A percentile compares a stretch with the other conserved stretches of the same genome.
These are phyloP conservation scores for Chalcosyrphus nemorum DNA, from an alignment of 2,888 invertebrate species.

Conservation along the genomic window DNA sequence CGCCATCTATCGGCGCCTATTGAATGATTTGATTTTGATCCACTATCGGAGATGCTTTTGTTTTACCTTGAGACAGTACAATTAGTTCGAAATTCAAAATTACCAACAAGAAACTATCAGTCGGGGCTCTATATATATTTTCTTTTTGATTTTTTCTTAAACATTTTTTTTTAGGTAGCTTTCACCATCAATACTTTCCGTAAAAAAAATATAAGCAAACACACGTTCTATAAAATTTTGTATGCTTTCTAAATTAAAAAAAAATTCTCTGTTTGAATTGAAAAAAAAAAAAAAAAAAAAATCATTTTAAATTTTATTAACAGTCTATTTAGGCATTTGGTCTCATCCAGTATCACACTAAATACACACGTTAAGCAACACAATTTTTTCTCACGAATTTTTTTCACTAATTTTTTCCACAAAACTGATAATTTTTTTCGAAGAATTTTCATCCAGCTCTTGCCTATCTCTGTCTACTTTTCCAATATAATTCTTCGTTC, in stretches of 20 bases:
- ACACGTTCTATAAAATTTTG: background rate
- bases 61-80: background rate
- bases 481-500: background rate
- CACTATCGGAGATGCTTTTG: background rate
- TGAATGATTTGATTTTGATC: background rate
- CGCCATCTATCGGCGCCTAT: background rate
- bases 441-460: background rate
- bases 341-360: constrained; percentile 64
- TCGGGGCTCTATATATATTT: background rate
- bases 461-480: background rate
- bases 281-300: constrained; percentile 7
- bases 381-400: background rate
- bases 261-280: constrained; percentile 9
- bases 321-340: constrained; percentile 58
- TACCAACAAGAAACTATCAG: background rate
- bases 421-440: background rate
- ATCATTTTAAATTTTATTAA: constrained; percentile 59
- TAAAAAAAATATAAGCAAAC: background rate
- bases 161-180: background rate
- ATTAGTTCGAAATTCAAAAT: background rate
- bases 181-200: background rate
- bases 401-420: background rate
- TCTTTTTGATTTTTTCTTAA: background rate
- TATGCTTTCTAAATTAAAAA: constrained; percentile 31
- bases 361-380: constrained; percentile 51